Base-by-base conservation (phyloP, 2,888 invertebrate genomes). In the Orthosia incerta region DNA sequence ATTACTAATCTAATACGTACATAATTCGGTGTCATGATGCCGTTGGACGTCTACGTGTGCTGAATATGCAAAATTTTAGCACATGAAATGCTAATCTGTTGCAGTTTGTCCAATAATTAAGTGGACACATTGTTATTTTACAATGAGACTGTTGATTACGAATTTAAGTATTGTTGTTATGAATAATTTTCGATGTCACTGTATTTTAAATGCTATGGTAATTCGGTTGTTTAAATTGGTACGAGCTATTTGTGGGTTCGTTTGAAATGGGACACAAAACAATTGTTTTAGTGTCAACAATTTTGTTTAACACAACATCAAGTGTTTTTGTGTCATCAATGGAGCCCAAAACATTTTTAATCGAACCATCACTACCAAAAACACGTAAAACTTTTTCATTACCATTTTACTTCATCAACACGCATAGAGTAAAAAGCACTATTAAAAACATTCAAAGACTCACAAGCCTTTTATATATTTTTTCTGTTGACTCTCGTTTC, bases 1-100 rank as follows among this genome's bases (percentile, higher is more conserved):
- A 92, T 92, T 91, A 92, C 88, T 88, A 88, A 90, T 89, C 90
- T 91, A 90, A 92, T 89, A 88, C 84, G 83, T 83, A 88, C 86
- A 88, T 90, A 91, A 91, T 91, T 89, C 75, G 83, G 86, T 86
- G 87, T 87, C 87, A 86, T 80, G 82, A 74, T 72, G 71, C 76
- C 76, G 75, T 79, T 81, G 77, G 59, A 74, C 65, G 71, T 81
- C 66, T 80, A 82, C 84, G 81, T 79, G 81, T 48, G 31, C 56
- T 66, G 85, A 85, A 86, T 86, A 83, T 85, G 67, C 83, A 79
- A 82, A 74, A 82, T 85, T 72, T 61, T 55, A 79, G 60, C 71
- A 70, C 82, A 73, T 81, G 79, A 83, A 87, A 88, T 80, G 81
- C 76, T 86, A 88, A 87, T 88, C 76, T 76, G 79, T 74, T 84